Evolutionary conservation across 2,797 vertebrate species (phyloP).

Genomic region (Clarias platycephalus): DNA sequence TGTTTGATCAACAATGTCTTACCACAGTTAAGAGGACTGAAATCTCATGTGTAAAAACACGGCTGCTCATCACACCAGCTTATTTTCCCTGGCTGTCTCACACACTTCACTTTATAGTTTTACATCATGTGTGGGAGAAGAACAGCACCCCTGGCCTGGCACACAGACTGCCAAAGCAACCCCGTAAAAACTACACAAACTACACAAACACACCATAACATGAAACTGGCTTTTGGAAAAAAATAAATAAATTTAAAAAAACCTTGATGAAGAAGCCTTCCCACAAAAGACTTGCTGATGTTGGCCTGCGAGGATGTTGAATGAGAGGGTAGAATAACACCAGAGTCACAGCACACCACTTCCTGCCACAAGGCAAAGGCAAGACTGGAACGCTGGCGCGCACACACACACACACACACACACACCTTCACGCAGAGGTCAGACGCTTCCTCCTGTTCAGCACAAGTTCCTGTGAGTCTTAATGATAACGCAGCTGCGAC

Average conservation of each 20-base stretch:
- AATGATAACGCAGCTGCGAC: neutral
- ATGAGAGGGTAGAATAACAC: conserved; percentile 31
- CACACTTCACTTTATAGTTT: conserved; percentile 10
- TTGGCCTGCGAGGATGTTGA: conserved; percentile 16
- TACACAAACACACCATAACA: neutral
- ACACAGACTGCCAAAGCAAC: conserved; percentile 12
- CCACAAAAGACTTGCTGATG: conserved; percentile 29
- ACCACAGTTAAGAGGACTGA: neutral
- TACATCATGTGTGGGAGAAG: conserved; percentile 20
- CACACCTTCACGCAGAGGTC: neutral
- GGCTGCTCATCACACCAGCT: neutral
- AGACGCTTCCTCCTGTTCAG: conserved; percentile 39
- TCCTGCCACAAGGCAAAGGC: conserved; percentile 26
- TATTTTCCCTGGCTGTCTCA: conserved; percentile 26
- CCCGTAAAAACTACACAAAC: neutral
- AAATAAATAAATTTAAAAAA: neutral
- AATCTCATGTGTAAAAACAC: neutral
- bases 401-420: conserved; percentile 12
- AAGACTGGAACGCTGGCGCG: conserved; percentile 39
- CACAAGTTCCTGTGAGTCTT: conserved; percentile 20
- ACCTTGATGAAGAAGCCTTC: conserved; percentile 8
- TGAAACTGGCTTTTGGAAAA: neutral
- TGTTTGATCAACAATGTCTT: too few species aligned
- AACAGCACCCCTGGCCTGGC: neutral
- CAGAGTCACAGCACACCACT: conserved; percentile 17